Percentiles rank a stretch among this genome's conserved stretches.
Evolutionary conservation across 2,888 invertebrate genomes (phyloP).

Genomic region (Oconnorella tubifera): DNA sequence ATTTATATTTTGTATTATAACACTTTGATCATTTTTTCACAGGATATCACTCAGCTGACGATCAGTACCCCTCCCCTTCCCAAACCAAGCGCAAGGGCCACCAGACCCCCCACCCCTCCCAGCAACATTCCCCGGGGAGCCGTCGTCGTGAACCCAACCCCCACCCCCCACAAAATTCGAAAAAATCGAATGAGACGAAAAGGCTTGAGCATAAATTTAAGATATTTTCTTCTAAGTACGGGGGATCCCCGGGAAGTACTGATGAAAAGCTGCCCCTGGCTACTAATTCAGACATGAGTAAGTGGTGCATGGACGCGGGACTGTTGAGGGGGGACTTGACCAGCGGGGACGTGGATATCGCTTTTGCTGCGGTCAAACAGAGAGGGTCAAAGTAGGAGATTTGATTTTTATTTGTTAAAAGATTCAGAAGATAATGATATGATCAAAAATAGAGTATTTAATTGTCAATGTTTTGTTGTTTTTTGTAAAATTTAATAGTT

Average conservation of each 20-base stretch:
- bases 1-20: too few species aligned
- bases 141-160: too few species aligned
- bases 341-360: neutral
- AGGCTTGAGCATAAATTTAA: neutral
- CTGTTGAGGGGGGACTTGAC: neutral
- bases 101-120: neutral
- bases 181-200: too few species aligned
- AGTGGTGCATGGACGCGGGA: neutral
- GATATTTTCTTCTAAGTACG: neutral
- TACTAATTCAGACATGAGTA: conserved; percentile 1
- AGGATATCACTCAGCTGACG: too few species aligned
- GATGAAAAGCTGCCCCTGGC: neutral
- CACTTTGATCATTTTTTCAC: too few species aligned
- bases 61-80: neutral
- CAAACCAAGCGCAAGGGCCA: neutral
- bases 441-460: neutral
- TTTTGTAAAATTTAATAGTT: too few species aligned
- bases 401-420: neutral
- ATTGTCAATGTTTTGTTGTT: neutral
- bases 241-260: neutral
- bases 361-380: neutral
- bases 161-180: too few species aligned
- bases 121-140: too few species aligned
- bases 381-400: neutral
- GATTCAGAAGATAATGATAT: neutral